Evolutionary conservation across 2,113 vertebrate genomes (phyloP).

Genomic region (Progne subis): DNA sequence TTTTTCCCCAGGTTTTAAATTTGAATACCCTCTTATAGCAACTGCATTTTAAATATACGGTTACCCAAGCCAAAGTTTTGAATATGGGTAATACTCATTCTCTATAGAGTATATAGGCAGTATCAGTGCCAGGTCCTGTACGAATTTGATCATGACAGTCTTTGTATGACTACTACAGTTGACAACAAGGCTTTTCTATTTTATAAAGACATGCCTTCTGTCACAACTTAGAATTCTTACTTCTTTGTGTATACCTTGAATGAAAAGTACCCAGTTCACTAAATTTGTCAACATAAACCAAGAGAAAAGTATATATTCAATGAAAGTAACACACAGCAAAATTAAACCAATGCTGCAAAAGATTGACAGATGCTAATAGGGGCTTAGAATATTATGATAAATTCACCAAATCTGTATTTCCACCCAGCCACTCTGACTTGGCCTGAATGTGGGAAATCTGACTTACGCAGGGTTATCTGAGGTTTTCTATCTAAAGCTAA

Average conservation of each 20-base stretch:
- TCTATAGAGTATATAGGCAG: neutral
- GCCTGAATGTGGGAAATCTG: neutral
- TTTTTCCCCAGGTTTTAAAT: neutral
- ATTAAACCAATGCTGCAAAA: neutral
- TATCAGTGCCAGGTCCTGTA: neutral
- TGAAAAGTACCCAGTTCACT: neutral
- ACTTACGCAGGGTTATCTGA: neutral
- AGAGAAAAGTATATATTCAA: neutral
- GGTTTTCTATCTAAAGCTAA: neutral
- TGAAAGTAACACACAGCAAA: neutral
- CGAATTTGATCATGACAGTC: neutral
- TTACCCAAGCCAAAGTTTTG: neutral
- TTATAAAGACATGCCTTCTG: neutral
- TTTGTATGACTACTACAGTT: neutral
- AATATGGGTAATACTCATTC: fast-evolving
- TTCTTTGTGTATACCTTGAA: neutral
- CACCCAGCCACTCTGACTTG: neutral
- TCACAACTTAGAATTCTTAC: neutral
- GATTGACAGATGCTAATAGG: neutral
- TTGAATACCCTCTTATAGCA: neutral
- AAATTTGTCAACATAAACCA: neutral
- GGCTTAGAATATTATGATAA: neutral
- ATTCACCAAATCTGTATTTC: neutral
- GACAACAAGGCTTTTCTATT: neutral
- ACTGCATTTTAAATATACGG: neutral